Conservation (phyloP, 1,140 invertebrate species). For the Tribolium madens region DNA sequence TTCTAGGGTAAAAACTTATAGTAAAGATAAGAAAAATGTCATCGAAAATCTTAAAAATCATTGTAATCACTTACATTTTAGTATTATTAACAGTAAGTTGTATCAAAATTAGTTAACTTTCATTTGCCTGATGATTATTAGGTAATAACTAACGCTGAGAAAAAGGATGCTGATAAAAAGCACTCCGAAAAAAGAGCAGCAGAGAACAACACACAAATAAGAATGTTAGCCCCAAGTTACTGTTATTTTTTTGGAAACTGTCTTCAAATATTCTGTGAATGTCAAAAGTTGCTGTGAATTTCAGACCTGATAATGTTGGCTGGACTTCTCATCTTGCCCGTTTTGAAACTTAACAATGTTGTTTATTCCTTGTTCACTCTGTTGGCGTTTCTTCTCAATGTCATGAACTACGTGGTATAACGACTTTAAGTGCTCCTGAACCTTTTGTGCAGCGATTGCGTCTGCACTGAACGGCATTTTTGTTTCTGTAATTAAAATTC, state of each 20-base stretch:
- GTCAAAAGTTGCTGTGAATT: neutral
- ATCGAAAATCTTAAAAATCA: neutral
- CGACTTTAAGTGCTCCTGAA: conserved; percentile 84
- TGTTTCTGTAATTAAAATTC: conserved; percentile 19
- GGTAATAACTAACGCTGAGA: neutral
- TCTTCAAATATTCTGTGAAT: conserved; percentile 8
- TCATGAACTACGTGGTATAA: conserved; percentile 82
- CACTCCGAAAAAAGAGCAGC: neutral
- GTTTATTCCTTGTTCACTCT: conserved; percentile 83
- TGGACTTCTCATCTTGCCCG: conserved; percentile 76
- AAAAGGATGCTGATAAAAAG: neutral
- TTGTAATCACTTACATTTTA: too few relatives aligned
- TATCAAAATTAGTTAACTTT: too few relatives aligned
- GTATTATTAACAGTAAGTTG: too few relatives aligned
- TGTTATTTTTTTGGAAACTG: conserved; percentile 21
- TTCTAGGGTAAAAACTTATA: neutral
- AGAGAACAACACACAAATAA: neutral
- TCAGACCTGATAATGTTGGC: conserved; percentile 70
- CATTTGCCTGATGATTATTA: neutral
- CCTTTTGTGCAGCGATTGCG: conserved; percentile 78
- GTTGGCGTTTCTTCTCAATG: conserved; percentile 81
- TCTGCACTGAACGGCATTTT: conserved; percentile 82
- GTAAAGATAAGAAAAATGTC: neutral
- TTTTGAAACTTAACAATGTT: conserved; percentile 85
- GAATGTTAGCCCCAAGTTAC: neutral